Evolutionary conservation across 2,797 vertebrate genomes (phyloP).

Genomic region (Saguinus oedipus): DNA sequence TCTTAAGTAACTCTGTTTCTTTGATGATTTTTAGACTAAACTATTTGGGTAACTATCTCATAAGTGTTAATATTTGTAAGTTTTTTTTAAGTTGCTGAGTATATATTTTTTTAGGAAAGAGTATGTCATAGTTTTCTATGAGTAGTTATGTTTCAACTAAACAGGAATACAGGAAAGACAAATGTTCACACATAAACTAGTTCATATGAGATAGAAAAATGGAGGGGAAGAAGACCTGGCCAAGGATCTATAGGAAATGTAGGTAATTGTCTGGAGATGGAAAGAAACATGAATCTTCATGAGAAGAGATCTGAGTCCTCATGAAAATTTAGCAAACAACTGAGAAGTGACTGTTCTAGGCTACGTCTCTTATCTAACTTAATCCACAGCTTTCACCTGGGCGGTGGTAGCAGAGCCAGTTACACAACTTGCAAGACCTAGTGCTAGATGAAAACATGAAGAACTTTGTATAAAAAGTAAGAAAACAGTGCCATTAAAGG

Average conservation of each 20-base stretch:
- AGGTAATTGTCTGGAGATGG: background rate
- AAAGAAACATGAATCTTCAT: background rate
- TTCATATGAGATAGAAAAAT: background rate
- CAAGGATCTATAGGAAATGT: background rate
- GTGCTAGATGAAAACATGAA: background rate
- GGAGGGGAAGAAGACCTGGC: background rate
- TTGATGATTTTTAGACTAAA: background rate
- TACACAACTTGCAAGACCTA: background rate
- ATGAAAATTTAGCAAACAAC: background rate
- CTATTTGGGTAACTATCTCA: background rate
- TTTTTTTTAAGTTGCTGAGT: background rate
- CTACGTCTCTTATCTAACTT: background rate
- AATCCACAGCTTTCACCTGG: background rate
- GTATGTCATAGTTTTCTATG: background rate
- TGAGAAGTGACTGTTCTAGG: background rate
- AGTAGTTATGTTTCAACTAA: background rate
- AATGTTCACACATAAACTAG: background rate
- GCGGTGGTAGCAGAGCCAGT: background rate
- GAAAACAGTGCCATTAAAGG: background rate
- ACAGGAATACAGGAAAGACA: background rate
- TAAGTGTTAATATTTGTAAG: background rate
- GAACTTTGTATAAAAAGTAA: background rate
- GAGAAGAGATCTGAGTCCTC: background rate
- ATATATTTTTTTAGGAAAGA: background rate
- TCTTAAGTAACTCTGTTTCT: background rate